Conservation (phyloP, 1,140 invertebrate species). For the Hermetia illucens region DNA sequence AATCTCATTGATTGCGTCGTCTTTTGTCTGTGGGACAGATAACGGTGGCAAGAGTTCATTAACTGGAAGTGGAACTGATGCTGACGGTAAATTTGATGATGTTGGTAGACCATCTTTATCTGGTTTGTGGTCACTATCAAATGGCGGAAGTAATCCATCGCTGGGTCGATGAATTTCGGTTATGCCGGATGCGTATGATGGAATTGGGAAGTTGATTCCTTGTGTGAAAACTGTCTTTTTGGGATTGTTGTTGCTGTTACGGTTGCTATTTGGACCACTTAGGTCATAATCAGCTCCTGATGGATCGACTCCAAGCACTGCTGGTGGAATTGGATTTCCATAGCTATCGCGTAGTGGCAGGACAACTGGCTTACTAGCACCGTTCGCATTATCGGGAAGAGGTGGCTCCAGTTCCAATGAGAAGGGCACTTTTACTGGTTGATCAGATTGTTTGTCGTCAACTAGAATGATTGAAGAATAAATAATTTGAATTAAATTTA, state of each 20-base stretch:
- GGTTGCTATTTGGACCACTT: too few relatives aligned
- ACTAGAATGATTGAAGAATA: too few relatives aligned
- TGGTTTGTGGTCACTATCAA: conserved; percentile 6
- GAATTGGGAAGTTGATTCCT: conserved; percentile 28
- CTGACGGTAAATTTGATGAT: neutral
- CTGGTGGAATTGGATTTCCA: conserved; percentile 22
- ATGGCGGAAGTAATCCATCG: conserved; percentile 26
- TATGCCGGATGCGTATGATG: conserved; percentile 27
- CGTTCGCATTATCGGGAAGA: neutral
- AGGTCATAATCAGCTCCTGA: conserved; percentile 19
- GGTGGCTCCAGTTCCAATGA: neutral
- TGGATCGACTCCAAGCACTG: conserved; percentile 24
- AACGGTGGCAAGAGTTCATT: neutral
- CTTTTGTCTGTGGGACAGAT: neutral
- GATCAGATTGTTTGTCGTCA: too few relatives aligned
- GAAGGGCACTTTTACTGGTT: too few relatives aligned
- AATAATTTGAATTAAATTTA: too few relatives aligned
- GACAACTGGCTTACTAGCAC: neutral
- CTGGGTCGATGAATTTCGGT: conserved; percentile 25
- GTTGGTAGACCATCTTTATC: too few relatives aligned
- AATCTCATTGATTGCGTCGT: neutral
- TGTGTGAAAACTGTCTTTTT: conserved; percentile 23
- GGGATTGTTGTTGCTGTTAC: too few relatives aligned
- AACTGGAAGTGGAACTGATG: neutral
- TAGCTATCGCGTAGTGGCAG: conserved; percentile 26